Base-by-base conservation (phyloP, 2,113 vertebrate genomes). In the Hepsetus odoe region DNA sequence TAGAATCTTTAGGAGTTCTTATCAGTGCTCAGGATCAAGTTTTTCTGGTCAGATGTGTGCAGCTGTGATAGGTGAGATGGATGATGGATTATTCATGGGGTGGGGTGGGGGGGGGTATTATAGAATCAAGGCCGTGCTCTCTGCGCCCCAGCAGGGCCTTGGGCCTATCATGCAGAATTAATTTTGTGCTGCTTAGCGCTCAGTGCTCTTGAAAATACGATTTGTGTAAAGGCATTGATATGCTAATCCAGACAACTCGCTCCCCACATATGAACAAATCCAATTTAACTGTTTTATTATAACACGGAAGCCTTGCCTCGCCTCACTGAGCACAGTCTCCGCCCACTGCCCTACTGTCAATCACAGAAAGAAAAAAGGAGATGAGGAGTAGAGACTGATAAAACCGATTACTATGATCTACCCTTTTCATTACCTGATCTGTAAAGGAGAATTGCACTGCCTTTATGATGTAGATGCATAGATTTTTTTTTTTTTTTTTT, bases 141-240 rank as follows among this genome's bases (percentile, higher is more conserved):
- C 42, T 77, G 83, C 83, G 78, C 79, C 30, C 67, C 82, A 83
- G 83, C 85, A 86, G 86, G 87, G 91, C 86, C 86, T 46, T 68
- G 82, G 89, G 88, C 87, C 83, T 91, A 92, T 91, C 89, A 90
- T 91, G 88, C 88, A 82, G 89, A 92, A 93, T 93, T 93, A 92
- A 93, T 93, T 93, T 92, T 84, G 90, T 85, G 87, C 89, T 89
- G 90, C 90, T 93, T 92, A 89, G 89, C 87, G 86, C 87, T 92
- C 92, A 92, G 88, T 93, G 89, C 93, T 89, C 91, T 93, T 90
- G 90, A 93, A 93, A 92, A 94, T 91, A 89, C 68, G 90, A 92
- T 94, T 94, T 92, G 91, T 94, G 90, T 89, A 89, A 89, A 91
- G 88, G 89, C 89, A 93, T 93, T 94, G 92, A 92, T 91, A 93